Evolutionary conservation across 1,140 invertebrate species (phyloP).

Genomic region (Drosophila pseudoananassae): DNA sequence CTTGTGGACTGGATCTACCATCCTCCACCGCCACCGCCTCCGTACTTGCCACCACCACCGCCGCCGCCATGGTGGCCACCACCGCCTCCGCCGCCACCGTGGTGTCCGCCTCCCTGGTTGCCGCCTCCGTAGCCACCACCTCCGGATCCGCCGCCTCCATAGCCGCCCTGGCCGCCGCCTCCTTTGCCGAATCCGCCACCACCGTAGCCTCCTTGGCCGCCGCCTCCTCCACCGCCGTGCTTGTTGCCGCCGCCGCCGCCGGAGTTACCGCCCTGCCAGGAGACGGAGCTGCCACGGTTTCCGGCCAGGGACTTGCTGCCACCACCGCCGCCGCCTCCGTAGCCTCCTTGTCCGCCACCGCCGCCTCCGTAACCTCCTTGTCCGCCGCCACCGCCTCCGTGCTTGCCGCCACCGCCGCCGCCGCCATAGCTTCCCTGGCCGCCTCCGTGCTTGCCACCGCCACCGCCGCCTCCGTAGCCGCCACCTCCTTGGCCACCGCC

Average conservation of each 20-base stretch:
- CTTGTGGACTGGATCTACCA: conserved; percentile 40
- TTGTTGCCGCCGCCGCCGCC: conserved; percentile 11
- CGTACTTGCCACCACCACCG: conserved; percentile 20
- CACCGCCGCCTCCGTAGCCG: conserved; percentile 36
- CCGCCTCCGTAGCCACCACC: conserved; percentile 22
- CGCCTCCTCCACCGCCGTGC: not conserved
- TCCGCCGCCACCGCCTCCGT: conserved; percentile 2
- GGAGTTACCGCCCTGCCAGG: conserved; percentile 41
- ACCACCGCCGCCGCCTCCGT: conserved; percentile 34
- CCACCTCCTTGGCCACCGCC: conserved; percentile 8
- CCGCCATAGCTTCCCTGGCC: conserved; percentile 12
- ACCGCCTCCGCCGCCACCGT: conserved; percentile 47
- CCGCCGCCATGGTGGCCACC: conserved; percentile 27
- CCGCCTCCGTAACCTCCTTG: conserved; percentile 21
- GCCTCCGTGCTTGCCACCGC: conserved; percentile 14
- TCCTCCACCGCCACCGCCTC: conserved; percentile 43
- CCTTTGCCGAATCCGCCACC: conserved; percentile 6
- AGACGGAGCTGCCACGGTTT: conserved; percentile 53
- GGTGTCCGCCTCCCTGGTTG: conserved; percentile 37
- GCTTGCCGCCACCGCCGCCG: conserved; percentile 1
- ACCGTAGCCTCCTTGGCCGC: conserved; percentile 3
- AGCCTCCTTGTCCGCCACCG: conserved; percentile 20
- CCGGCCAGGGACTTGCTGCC: conserved; percentile 56
- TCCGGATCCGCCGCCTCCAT: conserved; percentile 47
- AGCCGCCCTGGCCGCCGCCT: not conserved